These are phyloP conservation scores for Druceiella hillmani DNA, from an alignment of 2,888 invertebrate species.

Conservation along the genomic window DNA sequence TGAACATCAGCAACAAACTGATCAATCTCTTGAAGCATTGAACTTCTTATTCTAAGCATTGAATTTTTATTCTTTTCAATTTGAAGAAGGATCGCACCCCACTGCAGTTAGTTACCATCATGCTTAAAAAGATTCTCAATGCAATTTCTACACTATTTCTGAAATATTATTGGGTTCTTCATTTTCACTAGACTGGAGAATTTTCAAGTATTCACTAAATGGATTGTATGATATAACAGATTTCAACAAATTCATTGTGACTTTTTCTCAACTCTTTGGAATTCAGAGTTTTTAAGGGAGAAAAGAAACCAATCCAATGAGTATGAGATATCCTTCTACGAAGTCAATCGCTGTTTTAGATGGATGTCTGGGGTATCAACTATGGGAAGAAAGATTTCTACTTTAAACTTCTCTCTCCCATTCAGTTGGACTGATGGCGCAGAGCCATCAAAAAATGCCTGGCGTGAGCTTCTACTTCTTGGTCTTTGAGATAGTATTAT, in stretches of 20 bases:
- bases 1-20: slow-evolving; percentile 23
- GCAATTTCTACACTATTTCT: slow-evolving; percentile 24
- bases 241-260: slow-evolving; percentile 19
- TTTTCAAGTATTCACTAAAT: slow-evolving; percentile 24
- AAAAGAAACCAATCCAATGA: slow-evolving; percentile 23
- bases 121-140: slow-evolving; percentile 25
- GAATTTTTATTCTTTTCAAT: slow-evolving; percentile 24
- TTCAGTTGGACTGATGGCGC: slow-evolving; percentile 20
- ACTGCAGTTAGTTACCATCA: slow-evolving; percentile 26
- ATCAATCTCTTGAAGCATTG: slow-evolving; percentile 24
- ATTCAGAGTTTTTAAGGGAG: no score
- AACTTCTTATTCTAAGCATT: slow-evolving; percentile 23
- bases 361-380: slow-evolving; percentile 24
- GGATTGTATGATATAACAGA: slow-evolving; percentile 21
- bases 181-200: slow-evolving; percentile 19
- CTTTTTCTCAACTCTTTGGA: slow-evolving; percentile 22
- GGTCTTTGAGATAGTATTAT: slow-evolving; percentile 25
- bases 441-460: slow-evolving; percentile 23
- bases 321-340: slow-evolving; percentile 20
- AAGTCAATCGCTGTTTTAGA: slow-evolving; percentile 22
- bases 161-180: slow-evolving; percentile 15
- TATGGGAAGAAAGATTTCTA: slow-evolving; percentile 23
- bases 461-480: slow-evolving; percentile 24
- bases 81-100: slow-evolving; percentile 25
- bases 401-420: slow-evolving; percentile 23